Evolutionary conservation across 2,888 invertebrate species (phyloP).

Genomic region (Phaedon cochleariae): DNA sequence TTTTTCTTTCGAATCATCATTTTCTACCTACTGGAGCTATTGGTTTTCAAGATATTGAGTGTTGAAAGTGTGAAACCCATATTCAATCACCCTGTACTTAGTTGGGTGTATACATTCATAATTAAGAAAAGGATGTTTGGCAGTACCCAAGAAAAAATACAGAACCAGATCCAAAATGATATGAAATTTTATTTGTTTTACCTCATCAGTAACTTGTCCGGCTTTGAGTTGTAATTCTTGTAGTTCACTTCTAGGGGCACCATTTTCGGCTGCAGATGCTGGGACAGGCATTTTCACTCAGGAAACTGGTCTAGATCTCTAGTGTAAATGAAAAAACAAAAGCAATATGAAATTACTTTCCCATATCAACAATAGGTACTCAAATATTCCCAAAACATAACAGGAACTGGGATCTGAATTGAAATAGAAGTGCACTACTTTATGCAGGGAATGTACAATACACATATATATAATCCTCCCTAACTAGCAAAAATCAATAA

Average conservation of each 20-base stretch:
- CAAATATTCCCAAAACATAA: not conserved
- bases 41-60: too few relatives aligned
- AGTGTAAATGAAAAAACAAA: not conserved
- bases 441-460: slow-evolving; percentile 41
- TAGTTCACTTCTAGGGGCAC: slow-evolving; percentile 83
- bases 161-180: too few relatives aligned
- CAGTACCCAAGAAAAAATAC: too few relatives aligned
- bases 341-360: not conserved
- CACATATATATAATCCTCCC: too few relatives aligned
- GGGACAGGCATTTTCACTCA: slow-evolving; percentile 70
- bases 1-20: too few relatives aligned
- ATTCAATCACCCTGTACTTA: too few relatives aligned
- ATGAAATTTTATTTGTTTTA: slow-evolving; percentile 61
- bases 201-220: slow-evolving; percentile 90
- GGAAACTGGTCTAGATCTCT: slow-evolving; percentile 16
- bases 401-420: slow-evolving; percentile 9
- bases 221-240: slow-evolving; percentile 88
- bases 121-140: too few relatives aligned
- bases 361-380: not conserved
- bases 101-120: too few relatives aligned
- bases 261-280: slow-evolving; percentile 69
- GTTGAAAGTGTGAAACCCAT: too few relatives aligned
- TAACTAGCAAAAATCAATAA: slow-evolving; percentile 47
- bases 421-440: slow-evolving; percentile 19
- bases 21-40: too few relatives aligned